Conservation (phyloP, 2,113 vertebrate genomes). For the Lasiurus borealis region DNA sequence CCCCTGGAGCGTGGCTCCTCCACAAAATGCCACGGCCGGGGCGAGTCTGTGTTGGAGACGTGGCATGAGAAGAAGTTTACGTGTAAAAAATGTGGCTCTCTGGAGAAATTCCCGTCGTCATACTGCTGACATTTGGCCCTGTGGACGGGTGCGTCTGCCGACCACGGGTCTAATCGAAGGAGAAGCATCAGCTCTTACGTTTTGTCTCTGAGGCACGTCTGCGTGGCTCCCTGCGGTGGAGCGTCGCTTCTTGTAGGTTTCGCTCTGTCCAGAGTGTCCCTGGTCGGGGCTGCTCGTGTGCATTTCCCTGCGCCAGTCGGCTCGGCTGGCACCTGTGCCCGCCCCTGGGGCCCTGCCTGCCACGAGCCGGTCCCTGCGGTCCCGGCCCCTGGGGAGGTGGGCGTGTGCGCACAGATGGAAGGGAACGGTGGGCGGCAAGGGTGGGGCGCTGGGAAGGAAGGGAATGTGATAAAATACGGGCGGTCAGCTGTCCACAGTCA, state of each 20-base stretch:
- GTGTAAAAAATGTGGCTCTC: too few relatives aligned
- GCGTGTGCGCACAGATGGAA: not conserved
- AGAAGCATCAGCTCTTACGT: not conserved
- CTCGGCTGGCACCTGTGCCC: not conserved
- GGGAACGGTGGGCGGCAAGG: rapidly evolving
- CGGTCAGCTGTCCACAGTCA: not conserved
- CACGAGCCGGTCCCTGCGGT: not conserved
- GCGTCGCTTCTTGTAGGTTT: not conserved
- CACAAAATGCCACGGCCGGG: too few relatives aligned
- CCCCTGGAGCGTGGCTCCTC: too few relatives aligned
- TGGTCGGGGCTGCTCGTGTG: too few relatives aligned
- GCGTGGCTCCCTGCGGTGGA: not conserved
- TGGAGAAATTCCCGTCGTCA: too few relatives aligned
- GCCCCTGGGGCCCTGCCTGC: not conserved
- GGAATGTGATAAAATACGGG: not conserved
- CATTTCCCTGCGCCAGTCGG: not conserved
- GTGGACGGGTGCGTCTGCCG: too few relatives aligned
- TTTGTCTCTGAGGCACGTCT: not conserved
- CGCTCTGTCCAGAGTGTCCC: not conserved
- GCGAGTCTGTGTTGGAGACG: too few relatives aligned
- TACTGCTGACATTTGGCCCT: too few relatives aligned
- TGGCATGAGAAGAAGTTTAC: too few relatives aligned
- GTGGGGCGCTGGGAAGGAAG: not conserved
- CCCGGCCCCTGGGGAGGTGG: not conserved
- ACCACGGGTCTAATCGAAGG: not conserved